Evolutionary conservation across 1,140 invertebrate genomes (phyloP).

Genomic region (Plutomurus gul): DNA sequence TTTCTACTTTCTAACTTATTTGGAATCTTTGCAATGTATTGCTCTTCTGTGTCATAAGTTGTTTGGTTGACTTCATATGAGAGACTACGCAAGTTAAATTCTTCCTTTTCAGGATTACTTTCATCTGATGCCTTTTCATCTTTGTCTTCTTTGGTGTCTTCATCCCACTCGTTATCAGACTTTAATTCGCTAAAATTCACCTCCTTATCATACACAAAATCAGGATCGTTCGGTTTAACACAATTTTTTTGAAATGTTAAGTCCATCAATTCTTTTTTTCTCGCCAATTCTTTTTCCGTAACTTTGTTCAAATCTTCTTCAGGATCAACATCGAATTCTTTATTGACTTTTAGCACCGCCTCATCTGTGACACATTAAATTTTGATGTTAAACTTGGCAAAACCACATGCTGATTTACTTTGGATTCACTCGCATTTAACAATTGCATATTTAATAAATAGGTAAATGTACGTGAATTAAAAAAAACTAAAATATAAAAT

Average conservation of each 20-base stretch:
- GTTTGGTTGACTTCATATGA: not conserved
- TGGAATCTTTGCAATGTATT: not conserved
- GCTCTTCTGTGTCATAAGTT: not conserved
- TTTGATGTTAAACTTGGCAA: not conserved
- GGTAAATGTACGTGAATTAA: not conserved
- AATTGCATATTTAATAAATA: no score
- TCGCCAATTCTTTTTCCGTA: not conserved
- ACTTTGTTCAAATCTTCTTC: constrained; percentile 48
- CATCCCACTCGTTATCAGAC: constrained; percentile 42
- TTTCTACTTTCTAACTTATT: not conserved
- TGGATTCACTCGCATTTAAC: no score
- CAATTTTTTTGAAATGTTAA: constrained; percentile 35
- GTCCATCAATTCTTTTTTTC: constrained; percentile 45
- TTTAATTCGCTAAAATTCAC: constrained; percentile 11
- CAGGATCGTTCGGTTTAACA: constrained; percentile 33
- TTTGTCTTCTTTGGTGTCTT: constrained; percentile 30
- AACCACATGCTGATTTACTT: no score
- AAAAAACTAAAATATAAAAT: not conserved
- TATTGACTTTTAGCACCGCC: constrained; percentile 22
- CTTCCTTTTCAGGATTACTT: not conserved
- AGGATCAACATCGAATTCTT: constrained; percentile 42
- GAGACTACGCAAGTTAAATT: not conserved
- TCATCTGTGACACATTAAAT: not conserved
- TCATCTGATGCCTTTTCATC: not conserved
- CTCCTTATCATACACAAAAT: constrained; percentile 44